Conservation (phyloP, 2,797 vertebrate species). For the Xiphorhynchus erythropygius region DNA sequence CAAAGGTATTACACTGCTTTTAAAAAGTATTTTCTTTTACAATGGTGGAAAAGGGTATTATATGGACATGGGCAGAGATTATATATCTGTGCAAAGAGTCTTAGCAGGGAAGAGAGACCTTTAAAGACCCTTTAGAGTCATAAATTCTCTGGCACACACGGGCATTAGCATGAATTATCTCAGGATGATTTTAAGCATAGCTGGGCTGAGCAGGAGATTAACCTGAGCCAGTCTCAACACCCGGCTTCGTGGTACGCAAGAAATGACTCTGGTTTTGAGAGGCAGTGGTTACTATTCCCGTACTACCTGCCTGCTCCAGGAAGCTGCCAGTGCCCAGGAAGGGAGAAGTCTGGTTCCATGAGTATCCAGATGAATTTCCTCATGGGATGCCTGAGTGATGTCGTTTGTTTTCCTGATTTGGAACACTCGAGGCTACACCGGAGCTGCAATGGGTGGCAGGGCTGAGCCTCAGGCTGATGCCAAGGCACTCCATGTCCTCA, state of each 20-base stretch:
- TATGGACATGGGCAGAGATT: background rate
- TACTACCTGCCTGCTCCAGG: background rate
- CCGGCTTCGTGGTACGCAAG: background rate
- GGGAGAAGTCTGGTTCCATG: rapidly evolving
- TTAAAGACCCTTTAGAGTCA: background rate
- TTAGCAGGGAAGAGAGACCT: background rate
- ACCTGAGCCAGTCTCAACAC: background rate
- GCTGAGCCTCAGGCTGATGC: background rate
- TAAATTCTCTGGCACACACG: rapidly evolving
- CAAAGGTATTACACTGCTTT: background rate
- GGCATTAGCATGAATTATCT: background rate
- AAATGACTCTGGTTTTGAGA: background rate
- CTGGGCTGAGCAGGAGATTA: background rate
- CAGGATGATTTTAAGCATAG: background rate
- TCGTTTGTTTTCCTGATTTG: background rate
- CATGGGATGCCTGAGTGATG: background rate
- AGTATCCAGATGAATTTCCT: background rate
- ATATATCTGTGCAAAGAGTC: background rate
- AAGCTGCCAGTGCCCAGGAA: background rate
- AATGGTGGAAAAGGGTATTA: background rate
- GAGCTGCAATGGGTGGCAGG: background rate
- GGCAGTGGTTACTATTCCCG: background rate
- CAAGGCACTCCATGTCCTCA: background rate
- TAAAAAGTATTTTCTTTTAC: background rate
- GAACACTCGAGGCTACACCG: background rate